A percentile compares a stretch with the other conserved stretches of the same genome.
Evolutionary conservation across 2,113 vertebrate genomes (phyloP).

Genomic region (Hylia prasina): DNA sequence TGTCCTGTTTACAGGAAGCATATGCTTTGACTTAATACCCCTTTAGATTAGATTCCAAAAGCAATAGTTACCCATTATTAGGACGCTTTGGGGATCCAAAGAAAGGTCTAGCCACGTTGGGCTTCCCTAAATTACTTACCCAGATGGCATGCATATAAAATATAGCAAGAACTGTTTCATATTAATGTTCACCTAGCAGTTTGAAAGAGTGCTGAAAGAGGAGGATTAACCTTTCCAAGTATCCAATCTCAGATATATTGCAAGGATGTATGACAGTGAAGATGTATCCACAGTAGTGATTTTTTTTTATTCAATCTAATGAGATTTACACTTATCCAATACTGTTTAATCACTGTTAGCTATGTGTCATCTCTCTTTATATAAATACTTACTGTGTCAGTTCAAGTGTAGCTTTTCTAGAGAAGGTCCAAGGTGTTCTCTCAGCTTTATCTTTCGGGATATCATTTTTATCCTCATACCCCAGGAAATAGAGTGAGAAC

Average conservation of each 20-base stretch:
- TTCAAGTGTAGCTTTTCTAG: slow-evolving; percentile 90
- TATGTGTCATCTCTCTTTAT: not conserved
- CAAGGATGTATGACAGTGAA: not conserved
- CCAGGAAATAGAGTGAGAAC: slow-evolving; percentile 94
- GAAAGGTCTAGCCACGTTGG: not conserved
- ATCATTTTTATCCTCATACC: slow-evolving; percentile 92
- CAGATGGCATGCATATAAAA: not conserved
- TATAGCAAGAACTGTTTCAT: not conserved
- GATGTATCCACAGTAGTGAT: not conserved
- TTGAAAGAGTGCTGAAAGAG: not conserved
- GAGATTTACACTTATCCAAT: not conserved
- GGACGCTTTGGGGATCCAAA: not conserved
- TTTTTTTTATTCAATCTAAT: not conserved
- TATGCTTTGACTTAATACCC: not conserved
- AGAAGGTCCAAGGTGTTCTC: slow-evolving; percentile 86
- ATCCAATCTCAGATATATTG: not conserved
- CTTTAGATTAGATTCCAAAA: not conserved
- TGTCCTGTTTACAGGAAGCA: not conserved
- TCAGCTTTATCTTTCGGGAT: slow-evolving; percentile 84
- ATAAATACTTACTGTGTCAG: slow-evolving; percentile 83
- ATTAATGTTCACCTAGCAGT: not conserved
- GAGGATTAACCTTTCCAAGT: not conserved
- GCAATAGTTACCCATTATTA: not conserved
- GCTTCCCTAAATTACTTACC: not conserved
- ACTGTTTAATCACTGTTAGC: not conserved